These are phyloP conservation scores for Nesogale talazaci DNA, from an alignment of 2,113 vertebrate genomes.

Conservation along the genomic window DNA sequence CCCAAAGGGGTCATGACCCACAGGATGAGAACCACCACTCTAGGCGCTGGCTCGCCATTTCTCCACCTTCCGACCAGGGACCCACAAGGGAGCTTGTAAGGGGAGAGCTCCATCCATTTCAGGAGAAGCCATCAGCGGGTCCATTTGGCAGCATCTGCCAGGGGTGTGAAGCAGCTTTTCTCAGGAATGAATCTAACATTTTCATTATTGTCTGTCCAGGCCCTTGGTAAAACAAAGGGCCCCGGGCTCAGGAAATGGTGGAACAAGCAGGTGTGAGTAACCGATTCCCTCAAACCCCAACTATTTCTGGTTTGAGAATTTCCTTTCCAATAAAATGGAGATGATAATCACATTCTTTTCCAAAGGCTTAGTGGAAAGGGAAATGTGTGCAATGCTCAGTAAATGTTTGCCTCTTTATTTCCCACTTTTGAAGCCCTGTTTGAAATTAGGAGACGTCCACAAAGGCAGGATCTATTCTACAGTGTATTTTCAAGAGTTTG, in stretches of 20 bases:
- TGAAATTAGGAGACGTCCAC: neutral
- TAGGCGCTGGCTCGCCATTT: neutral
- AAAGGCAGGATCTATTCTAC: neutral
- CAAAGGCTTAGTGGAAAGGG: neutral
- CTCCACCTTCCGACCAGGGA: too few relatives aligned
- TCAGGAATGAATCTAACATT: slow-evolving; percentile 29
- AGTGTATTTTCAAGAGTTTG: neutral
- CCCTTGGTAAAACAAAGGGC: neutral
- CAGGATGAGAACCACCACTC: too few relatives aligned
- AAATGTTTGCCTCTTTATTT: neutral
- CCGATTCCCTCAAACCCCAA: neutral
- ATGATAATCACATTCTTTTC: neutral
- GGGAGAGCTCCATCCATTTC: neutral
- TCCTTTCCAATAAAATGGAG: neutral
- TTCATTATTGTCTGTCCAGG: neutral
- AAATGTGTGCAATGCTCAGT: neutral
- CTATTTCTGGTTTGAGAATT: slow-evolving; percentile 1
- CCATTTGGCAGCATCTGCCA: neutral
- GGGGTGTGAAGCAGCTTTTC: neutral
- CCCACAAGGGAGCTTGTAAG: neutral
- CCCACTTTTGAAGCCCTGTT: neutral
- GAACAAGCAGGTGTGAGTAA: neutral
- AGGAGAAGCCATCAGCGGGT: neutral
- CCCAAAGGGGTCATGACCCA: too few relatives aligned
- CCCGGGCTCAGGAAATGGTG: neutral